phyloP scores from a whole-genome alignment of 2,113 vertebrate genomes.

The Chaenogobius annularis region DNA sequence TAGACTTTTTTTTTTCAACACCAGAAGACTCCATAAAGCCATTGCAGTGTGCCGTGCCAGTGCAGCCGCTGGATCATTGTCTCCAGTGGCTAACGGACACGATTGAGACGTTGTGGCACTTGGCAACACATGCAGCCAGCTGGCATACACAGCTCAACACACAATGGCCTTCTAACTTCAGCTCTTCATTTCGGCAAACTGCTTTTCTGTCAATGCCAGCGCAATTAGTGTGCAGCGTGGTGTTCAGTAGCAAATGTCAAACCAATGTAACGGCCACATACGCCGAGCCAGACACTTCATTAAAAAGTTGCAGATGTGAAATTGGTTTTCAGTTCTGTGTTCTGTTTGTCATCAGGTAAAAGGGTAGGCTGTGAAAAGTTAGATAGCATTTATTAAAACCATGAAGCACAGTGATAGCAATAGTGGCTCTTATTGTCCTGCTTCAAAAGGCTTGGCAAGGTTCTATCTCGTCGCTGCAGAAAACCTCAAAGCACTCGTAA shows the following conservation, averaged over 20 bases:
- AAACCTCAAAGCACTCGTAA: slow-evolving; percentile 19
- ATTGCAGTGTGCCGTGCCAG: background rate
- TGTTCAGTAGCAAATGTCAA: background rate
- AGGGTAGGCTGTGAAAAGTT: background rate
- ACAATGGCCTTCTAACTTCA: background rate
- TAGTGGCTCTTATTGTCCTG: background rate
- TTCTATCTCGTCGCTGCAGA: background rate
- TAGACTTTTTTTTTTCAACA: too few relatives aligned
- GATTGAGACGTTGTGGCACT: slow-evolving; percentile 10
- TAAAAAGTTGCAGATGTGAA: background rate
- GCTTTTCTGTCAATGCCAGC: background rate
- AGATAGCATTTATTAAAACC: background rate
- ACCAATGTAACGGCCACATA: background rate
- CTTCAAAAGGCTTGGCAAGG: slow-evolving; percentile 8
- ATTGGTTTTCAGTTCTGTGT: background rate
- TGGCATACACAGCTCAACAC: slow-evolving; percentile 5
- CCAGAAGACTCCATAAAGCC: background rate
- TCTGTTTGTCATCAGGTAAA: background rate
- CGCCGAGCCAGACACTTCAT: background rate
- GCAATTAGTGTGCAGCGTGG: background rate
- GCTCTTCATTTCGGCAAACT: slow-evolving; percentile 9
- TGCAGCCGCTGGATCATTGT: slow-evolving; percentile 14
- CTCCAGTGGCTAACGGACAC: slow-evolving; percentile 5
- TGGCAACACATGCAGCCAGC: background rate
- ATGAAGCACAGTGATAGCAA: background rate